Evolutionary conservation across 2,888 invertebrate species (phyloP), one percentile per base, ranked within the genome.

Genomic region (Marasmarcha lunaedactyla): DNA sequence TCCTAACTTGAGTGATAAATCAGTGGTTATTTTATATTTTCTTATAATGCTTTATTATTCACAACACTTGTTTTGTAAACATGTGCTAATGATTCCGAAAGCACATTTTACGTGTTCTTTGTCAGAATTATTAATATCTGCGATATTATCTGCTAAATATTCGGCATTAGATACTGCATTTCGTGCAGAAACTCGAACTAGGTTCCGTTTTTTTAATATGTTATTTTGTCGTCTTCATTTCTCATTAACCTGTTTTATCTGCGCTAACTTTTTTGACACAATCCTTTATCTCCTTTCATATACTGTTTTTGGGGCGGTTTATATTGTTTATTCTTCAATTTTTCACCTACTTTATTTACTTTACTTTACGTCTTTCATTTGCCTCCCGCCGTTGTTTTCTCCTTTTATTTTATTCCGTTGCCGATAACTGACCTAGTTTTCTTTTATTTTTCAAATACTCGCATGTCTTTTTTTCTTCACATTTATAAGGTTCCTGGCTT

Each of bases 381-480:
- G 25, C 25, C 25, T 25, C 25, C 25, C 25, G 25, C 25, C 25
- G 9, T 25, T 25, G 25, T 9, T 25, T 25, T 25, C 25, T 25
- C 25, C 25, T 25, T 25, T 25, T 25, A 25, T 9, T 25, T 25
- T 25, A 9, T 25, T 25, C 25, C 9, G 25, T 25, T 25, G 25
- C 5, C 9, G 25, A 25, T 25, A 25, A n/a, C n/a, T n/a, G n/a
- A n/a, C n/a, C n/a, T n/a, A n/a, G 13, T 37, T 37, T 37, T 37
- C 37, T 37, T 37, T 37, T 37, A 25, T 37, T 37, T 37, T 37
- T 37, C 30, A 37, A 14, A 37, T 37, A 37, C 27, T 26, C 37
- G 37, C 37, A 14, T 37, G 37, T 37, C 27, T 37, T 37, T 27
- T 37, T 37, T 27, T 37, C 37, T 37, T 37, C 37, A 15, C 27